phyloP scores from a whole-genome alignment of 2,113 vertebrate species.

The human region GRCh38 chr1:38036501-38037000 shows the following conservation, averaged over 20 bases:
- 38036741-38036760: neutral
- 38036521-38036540: neutral
- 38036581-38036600: neutral
- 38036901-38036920: neutral
- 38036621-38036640: neutral
- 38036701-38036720: neutral
- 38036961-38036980: neutral
- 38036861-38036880: neutral
- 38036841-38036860: neutral
- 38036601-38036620: neutral
- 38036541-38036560: neutral
- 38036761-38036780: neutral
- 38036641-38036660: neutral
- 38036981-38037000: neutral
- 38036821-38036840: neutral
- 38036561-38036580: neutral
- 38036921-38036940: neutral
- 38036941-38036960: neutral
- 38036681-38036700: neutral
- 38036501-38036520: neutral
- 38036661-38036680: constrained; percentile 16
- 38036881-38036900: neutral
- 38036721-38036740: neutral
- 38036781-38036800: neutral
- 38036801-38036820: neutral